Evolutionary conservation across 92 coral and sea anemone species (phyloP).

Genomic region (Bergia sp.): DNA sequence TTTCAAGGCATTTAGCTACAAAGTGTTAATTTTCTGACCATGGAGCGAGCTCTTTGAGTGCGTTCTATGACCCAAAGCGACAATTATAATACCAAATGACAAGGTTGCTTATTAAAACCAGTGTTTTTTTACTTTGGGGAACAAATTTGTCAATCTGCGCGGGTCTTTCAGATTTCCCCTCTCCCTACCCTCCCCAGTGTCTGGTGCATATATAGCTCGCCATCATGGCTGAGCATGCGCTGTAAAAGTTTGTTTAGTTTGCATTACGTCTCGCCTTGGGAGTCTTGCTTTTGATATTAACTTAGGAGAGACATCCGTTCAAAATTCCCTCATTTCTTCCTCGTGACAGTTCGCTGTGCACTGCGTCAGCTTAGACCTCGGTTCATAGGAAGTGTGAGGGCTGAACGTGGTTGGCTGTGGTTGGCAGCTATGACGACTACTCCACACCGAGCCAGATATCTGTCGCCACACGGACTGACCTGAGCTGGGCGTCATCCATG

Average conservation of each 20-base stretch:
- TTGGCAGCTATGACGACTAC: slow-evolving; percentile 20
- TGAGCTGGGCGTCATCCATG: slow-evolving; percentile 24
- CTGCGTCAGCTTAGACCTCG: slow-evolving; percentile 23
- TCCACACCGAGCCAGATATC: slow-evolving; percentile 27
- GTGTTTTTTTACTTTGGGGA: too few relatives aligned
- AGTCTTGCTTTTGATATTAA: background rate
- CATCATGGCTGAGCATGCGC: background rate
- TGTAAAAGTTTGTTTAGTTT: background rate
- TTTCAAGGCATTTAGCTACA: too few relatives aligned
- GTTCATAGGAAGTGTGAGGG: background rate
- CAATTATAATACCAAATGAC: too few relatives aligned
- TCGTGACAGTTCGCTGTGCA: slow-evolving; percentile 34
- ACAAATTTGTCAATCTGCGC: too few relatives aligned
- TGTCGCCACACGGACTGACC: slow-evolving; percentile 12
- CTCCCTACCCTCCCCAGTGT: background rate
- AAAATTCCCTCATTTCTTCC: slow-evolving; percentile 29
- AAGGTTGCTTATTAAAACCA: too few relatives aligned
- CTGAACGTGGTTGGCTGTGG: background rate
- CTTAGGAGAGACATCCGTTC: background rate
- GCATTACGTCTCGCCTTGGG: background rate
- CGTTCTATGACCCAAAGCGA: too few relatives aligned
- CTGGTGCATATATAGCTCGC: background rate
- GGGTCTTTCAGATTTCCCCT: background rate
- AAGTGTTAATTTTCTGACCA: too few relatives aligned
- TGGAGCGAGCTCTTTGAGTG: background rate